phyloP scores from a whole-genome alignment of 2,797 vertebrate genomes.

The Leptodactylus fallax region DNA sequence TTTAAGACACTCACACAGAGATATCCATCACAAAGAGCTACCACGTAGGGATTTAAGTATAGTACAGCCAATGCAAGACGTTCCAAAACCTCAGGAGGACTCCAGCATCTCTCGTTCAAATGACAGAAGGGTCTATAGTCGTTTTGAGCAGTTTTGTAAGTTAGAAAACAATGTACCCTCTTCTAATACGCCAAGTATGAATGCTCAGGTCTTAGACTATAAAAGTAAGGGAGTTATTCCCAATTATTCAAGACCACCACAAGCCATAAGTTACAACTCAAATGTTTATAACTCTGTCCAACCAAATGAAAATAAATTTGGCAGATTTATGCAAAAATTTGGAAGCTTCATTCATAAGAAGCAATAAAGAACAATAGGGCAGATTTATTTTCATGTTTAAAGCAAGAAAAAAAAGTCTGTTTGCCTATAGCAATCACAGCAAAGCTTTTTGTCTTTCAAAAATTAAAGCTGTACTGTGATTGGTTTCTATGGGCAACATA shows the following conservation, averaged over 20 bases:
- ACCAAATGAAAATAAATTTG: conserved; percentile 90
- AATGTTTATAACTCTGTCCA: conserved; percentile 72
- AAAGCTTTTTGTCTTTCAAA: neutral
- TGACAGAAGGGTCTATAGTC: conserved; percentile 83
- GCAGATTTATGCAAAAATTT: conserved; percentile 90
- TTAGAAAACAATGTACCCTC: conserved; percentile 74
- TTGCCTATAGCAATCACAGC: too few relatives aligned
- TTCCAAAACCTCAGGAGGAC: conserved; percentile 68
- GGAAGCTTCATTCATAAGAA: conserved; percentile 90
- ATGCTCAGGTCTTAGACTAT: conserved; percentile 71
- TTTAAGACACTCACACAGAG: conserved; percentile 59
- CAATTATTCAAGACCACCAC: conserved; percentile 73
- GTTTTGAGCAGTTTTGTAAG: conserved; percentile 86
- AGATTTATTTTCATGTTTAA: too few relatives aligned
- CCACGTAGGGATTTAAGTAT: conserved; percentile 62
- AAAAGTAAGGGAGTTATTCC: conserved; percentile 75
- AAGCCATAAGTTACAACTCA: conserved; percentile 72
- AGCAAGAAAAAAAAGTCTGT: too few relatives aligned
- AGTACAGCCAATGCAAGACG: conserved; percentile 55
- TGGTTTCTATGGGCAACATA: too few relatives aligned
- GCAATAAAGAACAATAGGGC: conserved; percentile 74
- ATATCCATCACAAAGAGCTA: conserved; percentile 46
- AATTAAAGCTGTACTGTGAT: too few relatives aligned
- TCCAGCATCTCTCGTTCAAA: conserved; percentile 71
- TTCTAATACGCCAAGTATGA: conserved; percentile 68